Conservation (phyloP, 2,888 invertebrate species). For the Drosophila differens region DNA sequence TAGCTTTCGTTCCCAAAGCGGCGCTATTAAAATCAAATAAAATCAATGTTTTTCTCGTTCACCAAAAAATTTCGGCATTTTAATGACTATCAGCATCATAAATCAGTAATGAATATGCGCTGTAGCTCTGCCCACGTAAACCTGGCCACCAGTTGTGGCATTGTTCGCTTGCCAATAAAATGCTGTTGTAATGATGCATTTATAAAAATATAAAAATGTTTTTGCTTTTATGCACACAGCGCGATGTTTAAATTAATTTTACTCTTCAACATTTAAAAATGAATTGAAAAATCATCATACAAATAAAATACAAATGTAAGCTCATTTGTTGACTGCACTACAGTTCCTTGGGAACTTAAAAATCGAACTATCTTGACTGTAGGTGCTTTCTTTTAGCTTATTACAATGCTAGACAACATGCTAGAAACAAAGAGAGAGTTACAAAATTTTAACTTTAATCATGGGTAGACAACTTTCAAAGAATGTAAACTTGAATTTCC, state of each 20-base stretch:
- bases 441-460: background rate
- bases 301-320: slow-evolving; percentile 21
- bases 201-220: slow-evolving; percentile 71
- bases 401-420: background rate
- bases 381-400: background rate
- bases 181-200: slow-evolving; percentile 70
- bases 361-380: background rate
- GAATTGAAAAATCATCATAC: slow-evolving; percentile 19
- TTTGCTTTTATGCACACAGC: slow-evolving; percentile 46
- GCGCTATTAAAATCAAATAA: slow-evolving; percentile 77
- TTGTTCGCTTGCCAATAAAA: slow-evolving; percentile 65
- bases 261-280: slow-evolving; percentile 15
- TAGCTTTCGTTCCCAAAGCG: slow-evolving; percentile 38
- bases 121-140: slow-evolving; percentile 55
- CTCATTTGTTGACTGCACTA: slow-evolving; percentile 7
- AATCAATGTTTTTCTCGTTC: slow-evolving; percentile 64
- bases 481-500: background rate
- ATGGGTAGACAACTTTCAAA: background rate
- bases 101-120: slow-evolving; percentile 73
- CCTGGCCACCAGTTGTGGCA: slow-evolving; percentile 21
- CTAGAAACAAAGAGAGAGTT: background rate
- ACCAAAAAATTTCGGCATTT: slow-evolving; percentile 36
- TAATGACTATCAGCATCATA: slow-evolving; percentile 71
- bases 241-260: slow-evolving; percentile 68
- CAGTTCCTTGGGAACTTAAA: background rate